Conservation (phyloP, 2,113 vertebrate species). For the Gobiocypris rarus region DNA sequence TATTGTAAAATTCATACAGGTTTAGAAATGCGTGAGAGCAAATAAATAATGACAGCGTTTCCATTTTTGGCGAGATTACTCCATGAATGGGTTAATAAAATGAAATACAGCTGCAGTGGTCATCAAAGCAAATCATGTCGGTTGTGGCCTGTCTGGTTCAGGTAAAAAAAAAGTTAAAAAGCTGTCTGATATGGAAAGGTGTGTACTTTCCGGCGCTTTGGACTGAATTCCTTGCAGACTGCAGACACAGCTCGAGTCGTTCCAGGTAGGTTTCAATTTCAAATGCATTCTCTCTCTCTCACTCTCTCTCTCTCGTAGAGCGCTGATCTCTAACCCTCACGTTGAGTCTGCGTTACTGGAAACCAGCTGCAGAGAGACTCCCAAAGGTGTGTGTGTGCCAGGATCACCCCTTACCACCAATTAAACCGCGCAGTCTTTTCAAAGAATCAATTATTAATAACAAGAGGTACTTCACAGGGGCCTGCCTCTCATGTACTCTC, state of each 20-base stretch:
- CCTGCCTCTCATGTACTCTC: conserved; percentile 42
- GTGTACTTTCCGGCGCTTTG: conserved; percentile 4
- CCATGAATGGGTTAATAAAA: not conserved
- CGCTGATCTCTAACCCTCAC: conserved; percentile 58
- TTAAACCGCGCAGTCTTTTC: conserved; percentile 73
- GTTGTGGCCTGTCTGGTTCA: not conserved
- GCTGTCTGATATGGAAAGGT: not conserved
- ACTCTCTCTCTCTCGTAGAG: conserved; percentile 48
- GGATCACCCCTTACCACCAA: conserved; percentile 74
- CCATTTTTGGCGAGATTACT: not conserved
- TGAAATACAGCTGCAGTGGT: not conserved
- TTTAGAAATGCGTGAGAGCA: not conserved
- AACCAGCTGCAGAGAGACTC: conserved; percentile 74
- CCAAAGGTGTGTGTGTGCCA: conserved; percentile 64
- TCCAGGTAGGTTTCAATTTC: conserved; percentile 55
- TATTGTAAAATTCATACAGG: not conserved
- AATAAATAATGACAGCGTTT: not conserved
- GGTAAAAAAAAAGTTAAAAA: not conserved
- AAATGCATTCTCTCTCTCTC: conserved; percentile 31
- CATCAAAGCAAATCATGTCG: not conserved
- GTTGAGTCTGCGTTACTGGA: conserved; percentile 70
- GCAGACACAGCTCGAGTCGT: conserved; percentile 36
- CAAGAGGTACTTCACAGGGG: conserved; percentile 74
- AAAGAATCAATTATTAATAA: conserved; percentile 78
- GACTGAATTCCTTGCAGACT: conserved; percentile 30